Evolutionary conservation across 2,888 invertebrate genomes (phyloP).

Genomic region (Philaethria dido): DNA sequence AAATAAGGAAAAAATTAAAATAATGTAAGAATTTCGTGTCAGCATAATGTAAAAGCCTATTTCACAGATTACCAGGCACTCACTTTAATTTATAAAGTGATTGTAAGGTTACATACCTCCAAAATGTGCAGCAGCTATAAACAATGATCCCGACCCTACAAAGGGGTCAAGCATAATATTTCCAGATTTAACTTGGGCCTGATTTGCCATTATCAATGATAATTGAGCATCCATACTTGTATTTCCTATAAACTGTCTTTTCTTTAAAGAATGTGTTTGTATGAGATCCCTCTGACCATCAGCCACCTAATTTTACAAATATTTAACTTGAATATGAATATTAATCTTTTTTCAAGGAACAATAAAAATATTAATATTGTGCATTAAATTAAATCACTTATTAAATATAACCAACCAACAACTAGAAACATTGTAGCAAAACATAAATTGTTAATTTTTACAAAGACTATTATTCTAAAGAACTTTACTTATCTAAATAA

Average conservation of each 20-base stretch:
- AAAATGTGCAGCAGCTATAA: constrained; percentile 95
- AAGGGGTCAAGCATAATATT: constrained; percentile 97
- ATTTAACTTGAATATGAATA: not conserved
- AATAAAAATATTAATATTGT: not conserved
- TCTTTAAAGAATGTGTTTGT: constrained; percentile 92
- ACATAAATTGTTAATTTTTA: too few relatives aligned
- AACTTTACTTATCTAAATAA: too few relatives aligned
- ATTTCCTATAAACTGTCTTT: constrained; percentile 97
- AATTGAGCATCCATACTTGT: constrained; percentile 99
- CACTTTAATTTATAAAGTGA: too few relatives aligned
- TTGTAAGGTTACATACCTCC: constrained; percentile 86
- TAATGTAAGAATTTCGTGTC: too few relatives aligned
- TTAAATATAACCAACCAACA: too few relatives aligned
- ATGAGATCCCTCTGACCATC: constrained; percentile 94
- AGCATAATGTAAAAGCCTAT: too few relatives aligned
- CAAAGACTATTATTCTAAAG: too few relatives aligned
- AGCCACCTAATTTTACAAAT: constrained; percentile 84
- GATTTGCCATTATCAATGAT: constrained; percentile 97
- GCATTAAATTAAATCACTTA: too few relatives aligned
- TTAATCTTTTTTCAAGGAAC: not conserved
- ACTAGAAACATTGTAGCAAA: too few relatives aligned
- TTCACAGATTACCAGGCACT: too few relatives aligned
- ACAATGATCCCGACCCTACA: constrained; percentile 93
- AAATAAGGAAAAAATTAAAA: too few relatives aligned
- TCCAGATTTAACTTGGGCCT: constrained; percentile 89